Evolutionary conservation across 2,113 vertebrate species (phyloP), one percentile per base, ranked within the genome.

Genomic region (Gobiocypris rarus): DNA sequence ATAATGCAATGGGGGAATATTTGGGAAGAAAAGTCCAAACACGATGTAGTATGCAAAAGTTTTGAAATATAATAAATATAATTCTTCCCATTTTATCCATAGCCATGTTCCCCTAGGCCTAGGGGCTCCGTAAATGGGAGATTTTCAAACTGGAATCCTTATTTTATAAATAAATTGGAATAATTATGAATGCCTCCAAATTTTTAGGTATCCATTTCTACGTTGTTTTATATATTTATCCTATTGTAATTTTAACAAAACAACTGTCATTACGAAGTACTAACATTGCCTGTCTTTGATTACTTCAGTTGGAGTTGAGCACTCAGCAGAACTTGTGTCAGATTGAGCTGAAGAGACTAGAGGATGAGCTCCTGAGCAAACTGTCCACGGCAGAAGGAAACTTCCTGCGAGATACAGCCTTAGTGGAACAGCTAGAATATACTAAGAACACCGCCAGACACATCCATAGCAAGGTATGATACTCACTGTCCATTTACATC

Each of bases 251-350:
- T 54, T 67, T 38, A 67, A 22, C 34, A 38, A 38, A 31, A 38
- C 31, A 19, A 34, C 63, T 65, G 3, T 34, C 28, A 10, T 63
- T 5, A 67, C 17, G 5, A 19, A 19, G 15, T 19, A 54, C 6
- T 22, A 54, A 54, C 31, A 10, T 19, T 15, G 2, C 50, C 34
- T 5, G 43, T 50, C 13, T 83, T 67, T 81, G 34, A 11, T 19
- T 82, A 14, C 54, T 2, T 54, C 87, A 95, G 94, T 89, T 94
- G 87, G 82, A 89, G 34, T 89, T 97, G 86, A 96, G 92, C 63
- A 95, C 91, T 69, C 93, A 96, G 84, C 95, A 97, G 87, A 96
- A 96, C 26, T 2, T 91, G 89, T 96, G 95, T 81, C 96, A 93
- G 92, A 94, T 93, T 61, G 93, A 96, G 70, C 94, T 96, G 22